phyloP scores from a whole-genome alignment of 2,888 invertebrate genomes.

The Thalpophila matura region DNA sequence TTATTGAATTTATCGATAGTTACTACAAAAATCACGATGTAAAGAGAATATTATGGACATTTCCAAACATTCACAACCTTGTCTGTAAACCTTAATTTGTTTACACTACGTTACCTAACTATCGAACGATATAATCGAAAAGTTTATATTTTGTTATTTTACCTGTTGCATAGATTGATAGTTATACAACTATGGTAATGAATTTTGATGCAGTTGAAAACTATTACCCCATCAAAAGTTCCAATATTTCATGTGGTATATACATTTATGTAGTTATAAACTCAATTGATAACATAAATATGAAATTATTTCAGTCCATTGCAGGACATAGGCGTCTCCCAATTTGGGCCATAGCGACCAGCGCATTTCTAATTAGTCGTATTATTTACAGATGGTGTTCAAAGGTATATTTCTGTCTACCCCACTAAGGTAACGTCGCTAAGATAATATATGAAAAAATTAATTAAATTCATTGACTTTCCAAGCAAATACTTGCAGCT shows the following conservation, averaged over 20 bases:
- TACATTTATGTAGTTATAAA: too few relatives aligned
- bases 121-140: neutral
- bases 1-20: too few relatives aligned
- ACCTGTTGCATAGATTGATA: constrained; percentile 17
- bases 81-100: too few relatives aligned
- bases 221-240: too few relatives aligned
- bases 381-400: too few relatives aligned
- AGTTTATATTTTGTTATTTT: neutral
- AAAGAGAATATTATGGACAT: neutral
- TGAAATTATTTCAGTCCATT: neutral
- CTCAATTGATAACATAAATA: neutral
- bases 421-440: constrained; percentile 15
- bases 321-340: rapidly evolving
- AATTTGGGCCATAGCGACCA: too few relatives aligned
- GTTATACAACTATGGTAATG: neutral
- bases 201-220: constrained; percentile 4
- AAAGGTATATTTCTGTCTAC: neutral
- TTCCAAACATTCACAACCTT: neutral
- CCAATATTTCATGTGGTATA: too few relatives aligned
- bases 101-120: neutral
- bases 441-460: constrained; percentile 37
- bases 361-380: too few relatives aligned
- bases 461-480: constrained; percentile 32
- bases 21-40: neutral
- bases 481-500: constrained; percentile 40